Evolutionary conservation across 2,888 invertebrate species (phyloP).

Genomic region (Leptopterna dolabrata): DNA sequence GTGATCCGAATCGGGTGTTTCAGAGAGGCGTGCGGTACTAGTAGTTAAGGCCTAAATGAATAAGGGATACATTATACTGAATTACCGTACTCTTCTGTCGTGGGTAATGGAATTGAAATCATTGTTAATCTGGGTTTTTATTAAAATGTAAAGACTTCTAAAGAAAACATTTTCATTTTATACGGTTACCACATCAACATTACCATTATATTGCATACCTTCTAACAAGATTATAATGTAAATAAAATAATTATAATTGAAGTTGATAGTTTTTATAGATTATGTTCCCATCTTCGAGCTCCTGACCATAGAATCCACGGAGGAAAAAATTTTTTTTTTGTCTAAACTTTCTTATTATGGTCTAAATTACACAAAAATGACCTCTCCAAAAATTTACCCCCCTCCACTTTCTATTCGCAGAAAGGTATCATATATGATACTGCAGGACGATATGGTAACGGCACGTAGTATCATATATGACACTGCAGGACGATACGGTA

Average conservation of each 20-base stretch:
- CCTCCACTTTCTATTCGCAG: too few species aligned
- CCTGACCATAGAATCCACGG: too few species aligned
- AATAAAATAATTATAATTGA: constrained; percentile 21
- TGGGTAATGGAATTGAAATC: not conserved
- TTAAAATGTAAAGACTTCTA: not conserved
- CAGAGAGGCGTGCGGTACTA: not conserved
- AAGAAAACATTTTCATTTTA: not conserved
- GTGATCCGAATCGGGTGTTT: too few species aligned
- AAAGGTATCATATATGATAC: too few species aligned
- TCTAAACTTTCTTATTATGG: too few species aligned
- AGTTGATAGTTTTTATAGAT: not conserved
- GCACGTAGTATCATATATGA: too few species aligned
- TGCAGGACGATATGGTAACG: too few species aligned
- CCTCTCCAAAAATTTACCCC: too few species aligned
- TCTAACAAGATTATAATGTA: not conserved
- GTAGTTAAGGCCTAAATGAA: constrained; percentile 4
- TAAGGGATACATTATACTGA: not conserved
- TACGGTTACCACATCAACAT: not conserved
- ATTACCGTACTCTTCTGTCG: not conserved
- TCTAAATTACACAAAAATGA: too few species aligned
- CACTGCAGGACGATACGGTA: too few species aligned
- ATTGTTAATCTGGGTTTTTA: not conserved
- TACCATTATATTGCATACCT: not conserved
- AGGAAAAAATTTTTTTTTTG: too few species aligned
- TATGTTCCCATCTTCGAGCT: too few species aligned